phyloP scores from a whole-genome alignment of 2,888 invertebrate genomes.

The Drosophila aldrichi region DNA sequence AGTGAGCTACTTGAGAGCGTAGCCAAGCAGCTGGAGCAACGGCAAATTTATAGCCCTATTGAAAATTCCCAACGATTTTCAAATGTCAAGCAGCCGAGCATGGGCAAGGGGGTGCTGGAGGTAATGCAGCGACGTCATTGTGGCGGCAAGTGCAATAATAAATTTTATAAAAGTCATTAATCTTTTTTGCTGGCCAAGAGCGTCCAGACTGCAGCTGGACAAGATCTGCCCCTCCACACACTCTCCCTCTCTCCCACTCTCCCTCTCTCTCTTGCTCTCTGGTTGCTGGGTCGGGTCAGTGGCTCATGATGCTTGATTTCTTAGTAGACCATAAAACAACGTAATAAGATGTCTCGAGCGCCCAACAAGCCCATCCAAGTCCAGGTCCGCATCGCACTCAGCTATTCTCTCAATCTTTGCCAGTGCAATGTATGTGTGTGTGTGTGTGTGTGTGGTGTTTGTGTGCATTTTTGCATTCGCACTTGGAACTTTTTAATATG shows the following conservation, averaged over 20 bases:
- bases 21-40: conserved; percentile 18
- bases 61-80: conserved; percentile 63
- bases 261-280: too few relatives aligned
- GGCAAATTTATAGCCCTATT: conserved; percentile 53
- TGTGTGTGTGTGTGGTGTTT: conserved; percentile 3
- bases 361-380: neutral
- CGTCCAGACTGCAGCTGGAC: conserved; percentile 36
- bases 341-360: conserved; percentile 72
- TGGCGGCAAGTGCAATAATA: conserved; percentile 72
- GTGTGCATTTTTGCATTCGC: conserved; percentile 43
- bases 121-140: conserved; percentile 54
- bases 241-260: too few relatives aligned
- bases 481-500: conserved; percentile 72
- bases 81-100: conserved; percentile 3
- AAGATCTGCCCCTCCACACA: conserved; percentile 5
- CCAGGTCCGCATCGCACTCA: neutral
- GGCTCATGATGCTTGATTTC: conserved; percentile 48
- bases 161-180: conserved; percentile 80
- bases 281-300: neutral
- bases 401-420: conserved; percentile 39
- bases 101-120: neutral
- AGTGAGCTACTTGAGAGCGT: conserved; percentile 64
- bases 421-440: conserved; percentile 37
- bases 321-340: conserved; percentile 77
- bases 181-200: conserved; percentile 62